Evolutionary conservation across 2,888 invertebrate species (phyloP).

Genomic region (Mesorhabditis spiculigera): DNA sequence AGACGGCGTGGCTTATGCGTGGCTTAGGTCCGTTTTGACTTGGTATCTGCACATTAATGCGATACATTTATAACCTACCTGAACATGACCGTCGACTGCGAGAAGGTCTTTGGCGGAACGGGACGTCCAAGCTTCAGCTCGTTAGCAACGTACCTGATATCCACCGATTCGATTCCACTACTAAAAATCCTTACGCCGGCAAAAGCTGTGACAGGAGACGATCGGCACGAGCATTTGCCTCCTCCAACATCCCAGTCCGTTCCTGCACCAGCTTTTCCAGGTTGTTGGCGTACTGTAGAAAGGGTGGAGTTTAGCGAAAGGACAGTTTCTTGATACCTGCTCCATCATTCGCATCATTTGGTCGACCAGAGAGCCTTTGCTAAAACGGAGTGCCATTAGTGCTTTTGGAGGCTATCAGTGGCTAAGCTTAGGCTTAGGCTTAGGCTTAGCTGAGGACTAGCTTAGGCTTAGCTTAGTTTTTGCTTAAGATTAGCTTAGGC

Average conservation of each 20-base stretch:
- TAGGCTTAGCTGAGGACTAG: too few relatives aligned
- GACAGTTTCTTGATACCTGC: constrained; percentile 19
- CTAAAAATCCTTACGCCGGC: constrained; percentile 24
- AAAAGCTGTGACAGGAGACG: constrained; percentile 48
- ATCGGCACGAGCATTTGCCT: constrained; percentile 53
- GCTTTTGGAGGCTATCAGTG: too few relatives aligned
- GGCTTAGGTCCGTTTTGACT: not conserved
- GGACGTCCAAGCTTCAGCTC: constrained; percentile 53
- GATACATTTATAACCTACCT: constrained; percentile 16
- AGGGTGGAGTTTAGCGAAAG: not conserved
- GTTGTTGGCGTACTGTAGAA: constrained; percentile 53
- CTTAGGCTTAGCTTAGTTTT: too few relatives aligned
- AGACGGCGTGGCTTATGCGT: not conserved
- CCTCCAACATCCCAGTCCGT: constrained; percentile 56
- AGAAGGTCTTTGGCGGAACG: constrained; percentile 52
- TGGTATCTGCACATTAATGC: not conserved
- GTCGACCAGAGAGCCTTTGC: constrained; percentile 54
- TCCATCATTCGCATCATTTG: constrained; percentile 55
- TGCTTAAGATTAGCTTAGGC: too few relatives aligned
- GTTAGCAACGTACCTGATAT: constrained; percentile 44
- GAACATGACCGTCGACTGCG: constrained; percentile 49
- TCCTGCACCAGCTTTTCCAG: constrained; percentile 56
- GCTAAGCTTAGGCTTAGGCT: too few relatives aligned
- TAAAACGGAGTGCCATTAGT: too few relatives aligned
- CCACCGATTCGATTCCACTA: too few relatives aligned